Conservation (phyloP, 1,140 invertebrate species). For the Drosophila repletoides region DNA sequence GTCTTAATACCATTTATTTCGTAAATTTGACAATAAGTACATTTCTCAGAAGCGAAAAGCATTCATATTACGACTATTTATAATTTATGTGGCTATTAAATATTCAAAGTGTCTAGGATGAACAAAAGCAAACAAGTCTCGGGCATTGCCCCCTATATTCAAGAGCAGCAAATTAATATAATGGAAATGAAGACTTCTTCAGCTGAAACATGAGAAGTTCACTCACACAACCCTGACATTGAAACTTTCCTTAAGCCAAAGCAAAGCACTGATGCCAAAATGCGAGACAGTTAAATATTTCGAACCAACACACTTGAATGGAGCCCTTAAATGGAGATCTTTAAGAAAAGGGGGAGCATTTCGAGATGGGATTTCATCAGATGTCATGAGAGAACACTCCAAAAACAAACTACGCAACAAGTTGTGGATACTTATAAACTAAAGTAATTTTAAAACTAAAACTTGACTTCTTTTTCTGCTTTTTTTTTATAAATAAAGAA, state of each 20-base stretch:
- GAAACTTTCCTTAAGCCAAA: constrained; percentile 1
- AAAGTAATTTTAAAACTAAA: too few species aligned
- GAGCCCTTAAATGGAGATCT: not conserved
- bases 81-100: too few species aligned
- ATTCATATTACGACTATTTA: too few species aligned
- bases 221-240: constrained; percentile 5
- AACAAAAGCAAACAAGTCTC: too few species aligned
- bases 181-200: not conserved
- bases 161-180: constrained; percentile 1
- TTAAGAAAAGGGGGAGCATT: not conserved
- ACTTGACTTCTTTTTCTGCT: too few species aligned
- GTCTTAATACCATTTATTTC: too few species aligned
- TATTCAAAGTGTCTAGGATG: too few species aligned
- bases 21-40: too few species aligned
- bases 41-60: too few species aligned
- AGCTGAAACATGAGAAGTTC: constrained; percentile 1
- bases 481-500: too few species aligned
- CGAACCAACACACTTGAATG: constrained; percentile 3
- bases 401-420: constrained; percentile 7
- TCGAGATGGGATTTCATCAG: not conserved
- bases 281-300: constrained; percentile 5
- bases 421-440: too few species aligned
- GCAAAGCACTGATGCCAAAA: constrained; percentile 8
- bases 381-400: too few species aligned
- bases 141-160: not conserved